phyloP scores from a whole-genome alignment of 2,888 invertebrate genomes.

The Helobdella robusta region DNA sequence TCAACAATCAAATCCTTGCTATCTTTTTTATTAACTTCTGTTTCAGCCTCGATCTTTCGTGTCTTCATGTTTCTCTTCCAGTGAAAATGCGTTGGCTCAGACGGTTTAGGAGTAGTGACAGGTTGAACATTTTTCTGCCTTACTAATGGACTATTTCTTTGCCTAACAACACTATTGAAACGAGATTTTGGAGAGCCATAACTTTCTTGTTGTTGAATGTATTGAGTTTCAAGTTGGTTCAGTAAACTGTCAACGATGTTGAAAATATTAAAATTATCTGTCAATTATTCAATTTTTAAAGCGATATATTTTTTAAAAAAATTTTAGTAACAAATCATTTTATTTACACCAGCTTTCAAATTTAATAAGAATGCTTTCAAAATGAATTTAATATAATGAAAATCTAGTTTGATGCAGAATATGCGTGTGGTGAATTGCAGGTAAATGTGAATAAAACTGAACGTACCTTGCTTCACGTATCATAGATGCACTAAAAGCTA shows the following conservation, averaged over 20 bases:
- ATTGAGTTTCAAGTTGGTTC: slow-evolving; percentile 7
- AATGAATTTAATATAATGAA: too few relatives aligned
- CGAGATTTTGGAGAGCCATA: background rate
- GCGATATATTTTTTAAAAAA: background rate
- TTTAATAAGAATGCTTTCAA: too few relatives aligned
- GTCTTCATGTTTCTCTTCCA: slow-evolving; percentile 27
- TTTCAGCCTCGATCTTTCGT: background rate
- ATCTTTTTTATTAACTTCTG: background rate
- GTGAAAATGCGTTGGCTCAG: slow-evolving; percentile 36
- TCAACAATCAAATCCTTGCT: too few relatives aligned
- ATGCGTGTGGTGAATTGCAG: too few relatives aligned
- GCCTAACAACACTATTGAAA: slow-evolving; percentile 7
- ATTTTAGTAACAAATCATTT: too few relatives aligned
- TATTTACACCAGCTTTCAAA: too few relatives aligned
- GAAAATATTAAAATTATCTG: background rate
- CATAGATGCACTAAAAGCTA: too few relatives aligned
- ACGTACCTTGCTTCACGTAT: too few relatives aligned
- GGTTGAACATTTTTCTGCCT: too few relatives aligned
- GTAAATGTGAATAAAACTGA: too few relatives aligned
- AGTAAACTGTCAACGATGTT: slow-evolving; percentile 9
- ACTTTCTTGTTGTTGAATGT: background rate
- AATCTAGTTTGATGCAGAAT: too few relatives aligned
- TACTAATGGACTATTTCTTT: slow-evolving; percentile 2
- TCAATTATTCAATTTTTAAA: too few relatives aligned
- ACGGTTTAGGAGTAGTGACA: background rate